These are phyloP conservation scores for Cyanoderma ruficeps DNA, from an alignment of 2,113 vertebrate genomes.

Conservation along the genomic window DNA sequence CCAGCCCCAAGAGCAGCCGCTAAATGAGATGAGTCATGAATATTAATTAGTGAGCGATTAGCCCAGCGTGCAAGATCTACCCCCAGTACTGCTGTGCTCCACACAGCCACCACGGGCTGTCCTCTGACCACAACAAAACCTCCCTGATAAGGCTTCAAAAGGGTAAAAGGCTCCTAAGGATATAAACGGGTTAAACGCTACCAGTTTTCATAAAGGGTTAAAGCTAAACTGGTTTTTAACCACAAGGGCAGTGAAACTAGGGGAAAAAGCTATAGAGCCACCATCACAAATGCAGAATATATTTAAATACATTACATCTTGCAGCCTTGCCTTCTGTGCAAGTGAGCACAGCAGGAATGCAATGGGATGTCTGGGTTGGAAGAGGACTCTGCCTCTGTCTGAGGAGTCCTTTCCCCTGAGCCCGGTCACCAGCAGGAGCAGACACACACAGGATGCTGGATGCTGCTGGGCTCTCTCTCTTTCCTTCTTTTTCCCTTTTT, in stretches of 20 bases:
- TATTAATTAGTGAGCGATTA: constrained; percentile 68
- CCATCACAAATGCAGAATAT: neutral
- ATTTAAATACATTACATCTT: constrained; percentile 5
- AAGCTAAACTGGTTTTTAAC: neutral
- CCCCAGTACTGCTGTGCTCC: neutral
- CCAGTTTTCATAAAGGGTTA: neutral
- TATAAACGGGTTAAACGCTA: neutral
- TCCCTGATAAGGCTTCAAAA: neutral
- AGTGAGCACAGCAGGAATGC: neutral
- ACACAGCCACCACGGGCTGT: constrained; percentile 20
- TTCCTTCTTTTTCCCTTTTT: accelerated
- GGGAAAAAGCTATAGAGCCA: neutral
- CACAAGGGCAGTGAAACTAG: neutral
- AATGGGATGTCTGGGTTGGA: neutral
- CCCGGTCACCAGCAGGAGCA: neutral
- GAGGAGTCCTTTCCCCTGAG: neutral
- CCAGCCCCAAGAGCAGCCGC: constrained; percentile 40
- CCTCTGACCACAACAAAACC: constrained; percentile 27
- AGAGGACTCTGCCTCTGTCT: neutral
- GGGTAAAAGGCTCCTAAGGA: neutral
- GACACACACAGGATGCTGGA: neutral
- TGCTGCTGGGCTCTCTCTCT: neutral
- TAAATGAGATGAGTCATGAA: constrained; percentile 73
- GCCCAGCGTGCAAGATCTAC: constrained; percentile 24
- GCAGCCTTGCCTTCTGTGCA: constrained; percentile 19